Evolutionary conservation across 2,113 vertebrate genomes (phyloP).

Genomic region (Nothobranchius kuhntae): DNA sequence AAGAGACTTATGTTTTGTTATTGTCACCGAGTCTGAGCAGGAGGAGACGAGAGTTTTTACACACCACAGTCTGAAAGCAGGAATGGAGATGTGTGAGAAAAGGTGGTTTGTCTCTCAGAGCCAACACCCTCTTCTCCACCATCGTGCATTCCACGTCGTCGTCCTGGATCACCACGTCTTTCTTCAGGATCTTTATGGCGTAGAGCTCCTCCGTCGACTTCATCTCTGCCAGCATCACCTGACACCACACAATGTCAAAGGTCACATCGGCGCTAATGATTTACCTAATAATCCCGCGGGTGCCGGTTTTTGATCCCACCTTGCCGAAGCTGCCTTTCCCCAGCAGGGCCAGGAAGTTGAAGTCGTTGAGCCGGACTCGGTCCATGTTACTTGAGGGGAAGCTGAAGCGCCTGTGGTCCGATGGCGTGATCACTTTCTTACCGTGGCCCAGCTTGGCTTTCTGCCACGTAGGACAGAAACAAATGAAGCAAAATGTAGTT

Average conservation of each 20-base stretch:
- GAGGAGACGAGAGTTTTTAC: slow-evolving; percentile 42
- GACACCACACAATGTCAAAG: slow-evolving; percentile 3
- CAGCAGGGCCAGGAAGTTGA: slow-evolving; percentile 95
- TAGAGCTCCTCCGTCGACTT: slow-evolving; percentile 94
- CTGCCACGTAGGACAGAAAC: slow-evolving; percentile 68
- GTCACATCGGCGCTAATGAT: not conserved
- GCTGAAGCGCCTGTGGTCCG: slow-evolving; percentile 85
- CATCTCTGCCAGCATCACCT: slow-evolving; percentile 98
- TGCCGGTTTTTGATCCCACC: slow-evolving; percentile 71
- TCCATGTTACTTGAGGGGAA: slow-evolving; percentile 90
- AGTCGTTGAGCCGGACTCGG: slow-evolving; percentile 90
- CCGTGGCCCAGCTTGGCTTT: slow-evolving; percentile 96
- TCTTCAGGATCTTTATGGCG: slow-evolving; percentile 97
- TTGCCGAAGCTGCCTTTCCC: slow-evolving; percentile 98
- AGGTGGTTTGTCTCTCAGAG: slow-evolving; percentile 89
- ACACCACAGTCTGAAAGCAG: slow-evolving; percentile 96
- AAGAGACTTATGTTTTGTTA: not conserved
- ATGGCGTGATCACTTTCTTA: slow-evolving; percentile 91
- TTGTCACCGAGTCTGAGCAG: not conserved
- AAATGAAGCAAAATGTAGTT: not conserved
- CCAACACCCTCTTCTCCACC: slow-evolving; percentile 97
- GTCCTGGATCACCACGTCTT: slow-evolving; percentile 98
- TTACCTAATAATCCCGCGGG: not conserved
- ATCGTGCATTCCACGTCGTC: slow-evolving; percentile 98
- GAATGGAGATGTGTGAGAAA: slow-evolving; percentile 97